A percentile compares a stretch with the other conserved stretches of the same genome.
Evolutionary conservation across 2,888 invertebrate species (phyloP).

Genomic region (Dendrolimus houi): DNA sequence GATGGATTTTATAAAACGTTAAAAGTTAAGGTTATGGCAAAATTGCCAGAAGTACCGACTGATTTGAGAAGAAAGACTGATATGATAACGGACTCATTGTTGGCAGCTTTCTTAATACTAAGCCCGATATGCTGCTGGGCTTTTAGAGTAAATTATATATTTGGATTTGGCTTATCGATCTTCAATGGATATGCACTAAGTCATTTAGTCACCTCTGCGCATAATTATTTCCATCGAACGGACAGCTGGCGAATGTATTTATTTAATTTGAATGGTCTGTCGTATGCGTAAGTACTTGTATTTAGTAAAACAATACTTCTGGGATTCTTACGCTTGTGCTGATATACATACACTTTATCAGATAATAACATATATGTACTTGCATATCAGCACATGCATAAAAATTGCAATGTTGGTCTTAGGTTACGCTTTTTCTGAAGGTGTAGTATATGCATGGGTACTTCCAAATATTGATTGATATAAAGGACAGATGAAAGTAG

Average conservation of each 20-base stretch:
- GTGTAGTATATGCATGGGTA: too few species aligned
- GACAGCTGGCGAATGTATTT: conserved; percentile 90
- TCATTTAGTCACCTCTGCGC: conserved; percentile 76
- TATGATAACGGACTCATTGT: conserved; percentile 36
- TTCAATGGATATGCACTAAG: conserved; percentile 37
- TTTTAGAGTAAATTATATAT: conserved; percentile 33
- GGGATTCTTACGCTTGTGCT: too few species aligned
- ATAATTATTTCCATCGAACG: conserved; percentile 88
- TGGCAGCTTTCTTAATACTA: conserved; percentile 31
- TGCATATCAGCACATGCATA: too few species aligned
- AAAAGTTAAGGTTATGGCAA: conserved; percentile 75
- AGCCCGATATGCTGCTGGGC: conserved; percentile 44
- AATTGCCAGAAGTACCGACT: conserved; percentile 70
- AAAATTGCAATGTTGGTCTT: too few species aligned
- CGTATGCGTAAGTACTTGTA: conserved; percentile 71
- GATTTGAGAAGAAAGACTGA: conserved; percentile 46
- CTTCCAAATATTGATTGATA: too few species aligned
- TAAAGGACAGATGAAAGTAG: too few species aligned
- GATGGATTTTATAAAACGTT: conserved; percentile 87
- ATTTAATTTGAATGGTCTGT: conserved; percentile 82
- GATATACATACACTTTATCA: too few species aligned
- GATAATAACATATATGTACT: too few species aligned
- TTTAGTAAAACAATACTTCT: not conserved
- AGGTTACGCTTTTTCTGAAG: too few species aligned
- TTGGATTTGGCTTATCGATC: conserved; percentile 35